These are phyloP conservation scores for Cephus runcator DNA, from an alignment of 2,888 invertebrate genomes.

Conservation along the genomic window DNA sequence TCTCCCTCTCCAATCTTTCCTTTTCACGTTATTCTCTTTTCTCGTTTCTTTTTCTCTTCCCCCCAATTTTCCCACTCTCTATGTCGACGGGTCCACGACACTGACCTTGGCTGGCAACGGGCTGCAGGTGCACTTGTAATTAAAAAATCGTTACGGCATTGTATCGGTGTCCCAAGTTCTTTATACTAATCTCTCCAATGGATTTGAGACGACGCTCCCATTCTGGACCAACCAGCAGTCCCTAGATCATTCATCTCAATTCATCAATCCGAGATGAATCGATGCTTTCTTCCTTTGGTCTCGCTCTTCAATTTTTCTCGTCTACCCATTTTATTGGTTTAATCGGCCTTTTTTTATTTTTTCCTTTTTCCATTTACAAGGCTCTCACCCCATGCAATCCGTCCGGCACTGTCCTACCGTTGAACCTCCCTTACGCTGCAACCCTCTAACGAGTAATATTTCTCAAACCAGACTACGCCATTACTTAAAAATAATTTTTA, in stretches of 20 bases:
- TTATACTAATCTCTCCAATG: background rate
- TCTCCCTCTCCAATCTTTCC: slow-evolving; percentile 7
- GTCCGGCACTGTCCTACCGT: background rate
- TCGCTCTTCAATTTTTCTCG: background rate
- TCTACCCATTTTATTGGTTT: background rate
- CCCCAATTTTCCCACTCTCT: slow-evolving; percentile 4
- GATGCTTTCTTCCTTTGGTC: background rate
- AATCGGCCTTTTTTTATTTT: background rate
- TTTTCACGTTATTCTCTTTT: background rate
- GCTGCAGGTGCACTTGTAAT: slow-evolving; percentile 21
- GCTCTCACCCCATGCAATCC: background rate
- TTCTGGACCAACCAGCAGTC: background rate
- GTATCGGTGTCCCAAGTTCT: slow-evolving; percentile 14
- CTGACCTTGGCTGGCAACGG: slow-evolving; percentile 18
- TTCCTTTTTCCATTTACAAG: background rate
- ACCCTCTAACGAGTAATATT: background rate
- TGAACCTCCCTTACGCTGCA: background rate
- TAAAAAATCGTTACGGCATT: slow-evolving; percentile 23
- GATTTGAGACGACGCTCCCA: background rate
- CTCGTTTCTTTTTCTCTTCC: background rate
- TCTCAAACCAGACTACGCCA: background rate
- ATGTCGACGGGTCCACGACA: slow-evolving; percentile 10
- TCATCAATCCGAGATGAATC: background rate
- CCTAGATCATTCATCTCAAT: background rate
- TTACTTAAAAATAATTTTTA: background rate